Base-by-base conservation (phyloP, 2,113 vertebrate genomes). In the Indri indri region DNA sequence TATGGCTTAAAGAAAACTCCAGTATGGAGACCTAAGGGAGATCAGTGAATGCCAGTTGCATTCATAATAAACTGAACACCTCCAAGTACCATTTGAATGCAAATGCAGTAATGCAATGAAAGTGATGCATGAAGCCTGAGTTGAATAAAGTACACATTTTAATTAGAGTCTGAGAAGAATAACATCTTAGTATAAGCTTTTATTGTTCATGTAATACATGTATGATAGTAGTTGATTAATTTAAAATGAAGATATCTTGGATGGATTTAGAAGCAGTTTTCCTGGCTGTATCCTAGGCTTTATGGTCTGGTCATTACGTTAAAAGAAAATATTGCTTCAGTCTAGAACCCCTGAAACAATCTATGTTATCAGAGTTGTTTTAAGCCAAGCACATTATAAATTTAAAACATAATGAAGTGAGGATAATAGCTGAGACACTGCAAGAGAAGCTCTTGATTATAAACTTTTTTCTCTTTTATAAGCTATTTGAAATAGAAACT, bases 261-360 rank as follows among this genome's bases (percentile, higher is more conserved):
- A 77, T 85, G 4, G 17, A 50, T 86, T 88, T 92, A 74, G 42
- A 61, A 82, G 22, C 23, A 92, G 7, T 42, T 81, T 95, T 88
- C 32, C 27, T 88, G 37, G 25, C 59, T 90, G 30, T 45, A 40
- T 79, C 23, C 13, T n/a, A 88, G 50, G 23, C 25, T 95, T 93
- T 92, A 79, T 70, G 88, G 8, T 92, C 83, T 68, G 32, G 9
- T 80, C 94, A 52, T 85, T 52, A 90, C 16, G 77, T 47, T 93
- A 74, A 95, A 91, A 76, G 45, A 91, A 93, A 92, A 77, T 73
- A 80, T 22, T 91, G 12, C 57, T 86, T 14, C 34, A 71, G 20
- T 73, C 1, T 20, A 95, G 61, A 94, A 12, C 13, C 30, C 20
- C 13, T 93, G 42, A 71, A 80, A 68, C 84, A 88, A 85, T 68